Evolutionary conservation across 2,113 vertebrate genomes (phyloP), one percentile per base, ranked within the genome.

Genomic region (Hydropotes inermis): DNA sequence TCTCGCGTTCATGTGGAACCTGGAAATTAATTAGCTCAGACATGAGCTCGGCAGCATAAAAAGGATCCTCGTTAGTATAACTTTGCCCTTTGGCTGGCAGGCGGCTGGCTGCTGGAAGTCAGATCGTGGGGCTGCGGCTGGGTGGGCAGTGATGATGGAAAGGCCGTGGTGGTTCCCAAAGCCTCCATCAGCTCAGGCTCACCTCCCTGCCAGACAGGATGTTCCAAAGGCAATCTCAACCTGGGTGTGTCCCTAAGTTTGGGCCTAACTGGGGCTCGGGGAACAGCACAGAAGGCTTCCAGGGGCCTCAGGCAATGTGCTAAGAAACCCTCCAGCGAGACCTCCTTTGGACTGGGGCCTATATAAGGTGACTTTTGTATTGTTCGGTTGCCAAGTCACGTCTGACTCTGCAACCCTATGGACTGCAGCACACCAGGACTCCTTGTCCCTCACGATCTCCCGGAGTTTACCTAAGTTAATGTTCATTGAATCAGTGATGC

Each of bases 1-100:
- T 67, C 50, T 76, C 15, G 86, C 2, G 12, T 95, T 96, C 96
- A 50, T 76, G 90, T 60, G 92, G 92, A 96, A 96, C 96, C 90
- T 94, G 74, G 76, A 95, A 93, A 67, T 96, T 89, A 96, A 97
- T 97, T 87, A 94, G 92, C 92, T 83, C 60, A 70, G 95, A 95
- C 92, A 55, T 0, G 36, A 91, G 92, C 54, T 28, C 54, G 60
- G 52, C 82, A 43, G 96, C 60, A 33, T n/a, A 5, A 23, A 70
- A 82, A 93, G 82, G 36, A 11, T 55, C 52, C 96, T 96, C 12
- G 11, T 96, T 92, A 84, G 82, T 50, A 58, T 57, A 25, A 67
- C 83, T 39, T 33, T n/a, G 84, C 87, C 95, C 96, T 92, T 76
- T 43, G 89, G 87, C 95, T 85, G 91, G 39, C 17, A 30, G 58